phyloP scores from a whole-genome alignment of 2,888 invertebrate species.

The Lasius platythorax region DNA sequence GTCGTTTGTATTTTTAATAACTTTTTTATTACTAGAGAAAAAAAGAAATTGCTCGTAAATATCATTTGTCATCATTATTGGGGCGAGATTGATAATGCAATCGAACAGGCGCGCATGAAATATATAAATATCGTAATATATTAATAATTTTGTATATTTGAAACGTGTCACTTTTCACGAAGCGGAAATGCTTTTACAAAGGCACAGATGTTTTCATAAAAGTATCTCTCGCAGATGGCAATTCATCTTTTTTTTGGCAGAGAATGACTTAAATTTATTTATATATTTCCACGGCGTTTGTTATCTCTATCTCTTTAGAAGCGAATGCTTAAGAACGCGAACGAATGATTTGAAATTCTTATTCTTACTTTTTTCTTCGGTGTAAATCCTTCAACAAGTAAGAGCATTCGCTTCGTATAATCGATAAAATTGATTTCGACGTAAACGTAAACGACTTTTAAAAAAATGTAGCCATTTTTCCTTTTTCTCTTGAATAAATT shows the following conservation, averaged over 20 bases:
- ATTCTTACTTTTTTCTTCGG: not conserved
- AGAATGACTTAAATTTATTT: not conserved
- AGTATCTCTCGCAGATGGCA: not conserved
- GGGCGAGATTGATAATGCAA: not conserved
- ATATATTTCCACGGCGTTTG: not conserved
- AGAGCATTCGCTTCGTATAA: not conserved
- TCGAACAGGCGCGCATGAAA: not conserved
- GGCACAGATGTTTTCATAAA: not conserved
- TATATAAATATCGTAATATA: not conserved
- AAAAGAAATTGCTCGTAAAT: slow-evolving; percentile 8
- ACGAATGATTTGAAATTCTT: not conserved
- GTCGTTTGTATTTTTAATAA: not conserved
- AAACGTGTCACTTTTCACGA: not conserved
- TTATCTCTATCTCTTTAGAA: not conserved
- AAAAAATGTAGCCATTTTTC: not conserved
- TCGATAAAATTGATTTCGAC: not conserved
- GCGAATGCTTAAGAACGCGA: not conserved
- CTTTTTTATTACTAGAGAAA: not conserved
- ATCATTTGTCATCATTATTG: not conserved
- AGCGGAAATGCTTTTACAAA: not conserved
- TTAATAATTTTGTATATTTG: not conserved
- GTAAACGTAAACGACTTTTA: not conserved
- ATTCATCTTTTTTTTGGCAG: not conserved
- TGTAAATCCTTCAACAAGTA: not conserved
- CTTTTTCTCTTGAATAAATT: not conserved